Evolutionary conservation across 92 coral and sea anemone genomes (phyloP).

Genomic region (Epizoanthus stellaris): DNA sequence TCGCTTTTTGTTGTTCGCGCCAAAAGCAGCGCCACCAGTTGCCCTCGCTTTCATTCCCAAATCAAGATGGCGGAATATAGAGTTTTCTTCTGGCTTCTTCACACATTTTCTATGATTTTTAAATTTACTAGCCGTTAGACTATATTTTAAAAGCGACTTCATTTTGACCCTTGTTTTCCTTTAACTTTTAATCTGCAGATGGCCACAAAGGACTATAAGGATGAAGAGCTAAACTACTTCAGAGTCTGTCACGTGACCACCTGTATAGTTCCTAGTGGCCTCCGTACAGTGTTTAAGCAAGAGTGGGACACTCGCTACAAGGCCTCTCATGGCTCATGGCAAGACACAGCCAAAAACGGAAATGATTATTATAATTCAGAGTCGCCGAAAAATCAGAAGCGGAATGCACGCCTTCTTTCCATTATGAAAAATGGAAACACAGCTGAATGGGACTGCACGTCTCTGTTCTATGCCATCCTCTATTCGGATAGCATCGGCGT

Average conservation of each 20-base stretch:
- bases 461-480: constrained; percentile 53
- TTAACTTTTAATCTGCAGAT: no score
- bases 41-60: no score
- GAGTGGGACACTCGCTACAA: constrained; percentile 47
- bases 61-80: no score
- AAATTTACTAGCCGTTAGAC: no score
- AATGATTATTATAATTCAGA: constrained; percentile 8
- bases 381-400: background rate
- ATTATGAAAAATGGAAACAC: constrained; percentile 39
- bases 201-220: no score
- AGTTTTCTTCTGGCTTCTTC: no score
- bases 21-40: no score
- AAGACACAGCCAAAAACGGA: constrained; percentile 29
- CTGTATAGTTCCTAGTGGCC: constrained; percentile 33
- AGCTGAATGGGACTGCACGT: constrained; percentile 54
- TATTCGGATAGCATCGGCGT: constrained; percentile 41
- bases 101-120: no score
- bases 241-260: constrained; percentile 18
- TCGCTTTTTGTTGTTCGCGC: no score
- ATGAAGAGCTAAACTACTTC: background rate
- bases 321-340: constrained; percentile 30
- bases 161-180: no score
- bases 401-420: constrained; percentile 13
- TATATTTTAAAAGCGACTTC: no score
- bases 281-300: background rate